phyloP scores from a whole-genome alignment of 2,888 invertebrate species.

The Actias luna region DNA sequence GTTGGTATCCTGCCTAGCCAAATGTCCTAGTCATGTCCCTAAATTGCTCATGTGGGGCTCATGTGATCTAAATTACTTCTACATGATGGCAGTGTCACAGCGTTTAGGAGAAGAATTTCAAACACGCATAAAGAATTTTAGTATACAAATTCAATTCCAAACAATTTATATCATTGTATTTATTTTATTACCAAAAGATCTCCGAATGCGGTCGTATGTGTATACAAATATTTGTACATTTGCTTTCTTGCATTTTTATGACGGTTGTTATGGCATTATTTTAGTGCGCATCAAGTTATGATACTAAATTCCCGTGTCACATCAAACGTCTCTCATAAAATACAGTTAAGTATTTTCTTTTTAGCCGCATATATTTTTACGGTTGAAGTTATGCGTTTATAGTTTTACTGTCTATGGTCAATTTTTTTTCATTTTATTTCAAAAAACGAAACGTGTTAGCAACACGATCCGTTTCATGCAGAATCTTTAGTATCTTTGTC shows the following conservation, averaged over 20 bases:
- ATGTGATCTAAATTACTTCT: too few species aligned
- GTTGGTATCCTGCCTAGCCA: too few species aligned
- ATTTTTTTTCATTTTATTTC: not conserved
- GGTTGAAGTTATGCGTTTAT: not conserved
- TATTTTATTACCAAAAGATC: conserved; percentile 42
- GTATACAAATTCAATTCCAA: not conserved
- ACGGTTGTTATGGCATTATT: conserved; percentile 44
- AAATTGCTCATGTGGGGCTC: too few species aligned
- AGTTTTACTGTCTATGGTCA: not conserved
- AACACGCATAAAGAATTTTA: not conserved
- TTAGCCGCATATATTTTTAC: not conserved
- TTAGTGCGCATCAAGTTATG: conserved; percentile 37
- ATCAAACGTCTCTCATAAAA: conserved; percentile 16
- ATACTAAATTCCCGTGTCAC: conserved; percentile 17
- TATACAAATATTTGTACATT: conserved; percentile 47
- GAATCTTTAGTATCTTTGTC: too few species aligned
- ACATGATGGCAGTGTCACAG: too few species aligned
- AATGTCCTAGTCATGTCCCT: too few species aligned
- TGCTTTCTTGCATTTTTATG: conserved; percentile 45
- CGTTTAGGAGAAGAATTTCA: too few species aligned
- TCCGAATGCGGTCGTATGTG: conserved; percentile 28
- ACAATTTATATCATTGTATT: conserved; percentile 24
- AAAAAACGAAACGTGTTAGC: too few species aligned
- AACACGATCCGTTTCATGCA: too few species aligned
- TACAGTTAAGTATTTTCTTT: not conserved